Evolutionary conservation across 2,113 vertebrate species (phyloP).

Genomic region (Ailuropoda melanoleuca): DNA sequence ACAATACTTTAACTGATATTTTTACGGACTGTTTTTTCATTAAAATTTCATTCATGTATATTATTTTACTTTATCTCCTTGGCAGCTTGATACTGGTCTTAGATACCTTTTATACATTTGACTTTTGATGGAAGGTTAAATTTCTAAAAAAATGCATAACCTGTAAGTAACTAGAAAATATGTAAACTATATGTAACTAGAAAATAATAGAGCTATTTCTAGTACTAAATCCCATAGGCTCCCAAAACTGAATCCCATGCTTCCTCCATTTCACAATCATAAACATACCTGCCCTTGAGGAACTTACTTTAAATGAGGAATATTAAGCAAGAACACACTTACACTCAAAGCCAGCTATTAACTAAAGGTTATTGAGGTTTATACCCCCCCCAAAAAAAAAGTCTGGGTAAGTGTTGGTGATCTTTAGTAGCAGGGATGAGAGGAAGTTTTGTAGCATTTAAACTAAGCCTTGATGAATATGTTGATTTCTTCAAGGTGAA

Average conservation of each 20-base stretch:
- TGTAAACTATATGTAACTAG: not conserved
- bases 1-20: not conserved
- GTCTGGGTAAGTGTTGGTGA: not conserved
- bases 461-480: not conserved
- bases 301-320: not conserved
- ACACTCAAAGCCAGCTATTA: not conserved
- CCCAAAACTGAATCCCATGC: not conserved
- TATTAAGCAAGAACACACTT: not conserved
- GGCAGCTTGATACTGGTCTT: not conserved
- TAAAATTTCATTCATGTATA: not conserved
- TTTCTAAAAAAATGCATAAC: not conserved
- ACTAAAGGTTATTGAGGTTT: not conserved
- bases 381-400: not conserved
- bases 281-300: not conserved
- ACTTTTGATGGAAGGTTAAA: not conserved
- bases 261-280: not conserved
- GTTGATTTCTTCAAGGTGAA: not conserved
- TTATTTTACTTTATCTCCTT: not conserved
- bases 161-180: not conserved
- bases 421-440: not conserved
- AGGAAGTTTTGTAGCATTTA: not conserved
- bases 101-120: not conserved
- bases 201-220: not conserved
- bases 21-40: not conserved
- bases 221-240: not conserved